Evolutionary conservation across 2,797 vertebrate genomes (phyloP), one percentile per base, ranked within the genome.

Genomic region (Apogon hyalosoma): DNA sequence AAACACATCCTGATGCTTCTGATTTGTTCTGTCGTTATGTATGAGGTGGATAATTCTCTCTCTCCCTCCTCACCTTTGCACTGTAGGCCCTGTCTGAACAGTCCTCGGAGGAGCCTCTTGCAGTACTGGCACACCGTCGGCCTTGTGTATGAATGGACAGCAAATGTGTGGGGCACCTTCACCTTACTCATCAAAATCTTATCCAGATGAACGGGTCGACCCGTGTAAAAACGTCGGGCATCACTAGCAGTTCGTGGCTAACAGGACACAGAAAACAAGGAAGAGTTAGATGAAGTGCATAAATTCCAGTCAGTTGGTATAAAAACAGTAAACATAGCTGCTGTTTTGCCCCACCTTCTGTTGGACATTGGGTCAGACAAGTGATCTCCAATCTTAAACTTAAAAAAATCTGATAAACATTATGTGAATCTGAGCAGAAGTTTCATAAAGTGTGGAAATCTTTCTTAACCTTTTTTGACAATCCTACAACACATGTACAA

Each of bases 61-160:
- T 62, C 6, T 48, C 31, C 42, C 45, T 0, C 0, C 90, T 87
- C 72, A 96, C 96, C 96, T 95, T 97, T 98, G 89, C 96, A 98
- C 88, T 98, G 96, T 3, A 98, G 93, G 28, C 96, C 96, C 77
- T 98, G 96, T 38, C 96, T 93, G 81, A 98, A 98, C 19, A 98
- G 93, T 0, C 96, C 96, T 50, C 96, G 91, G 0, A 98, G 95
- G 7, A 98, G 94, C 59, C 95, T 94, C 86, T 97, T 97, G 90
- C 96, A 98, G 86, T 92, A 96, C 92, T 98, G 96, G 77, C 96
- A 98, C 73, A 98, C 96, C 0, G 96, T 98, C 36, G 96, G 96
- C 0, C 96, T 92, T 0, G 96, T 97, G 87, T 98, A 98, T 1
- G 96, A 97, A 87, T 98, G 96, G 75, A 98, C 92, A 4, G 96